Evolutionary conservation across 2,797 vertebrate genomes (phyloP).

Genomic region (Pampus argenteus): DNA sequence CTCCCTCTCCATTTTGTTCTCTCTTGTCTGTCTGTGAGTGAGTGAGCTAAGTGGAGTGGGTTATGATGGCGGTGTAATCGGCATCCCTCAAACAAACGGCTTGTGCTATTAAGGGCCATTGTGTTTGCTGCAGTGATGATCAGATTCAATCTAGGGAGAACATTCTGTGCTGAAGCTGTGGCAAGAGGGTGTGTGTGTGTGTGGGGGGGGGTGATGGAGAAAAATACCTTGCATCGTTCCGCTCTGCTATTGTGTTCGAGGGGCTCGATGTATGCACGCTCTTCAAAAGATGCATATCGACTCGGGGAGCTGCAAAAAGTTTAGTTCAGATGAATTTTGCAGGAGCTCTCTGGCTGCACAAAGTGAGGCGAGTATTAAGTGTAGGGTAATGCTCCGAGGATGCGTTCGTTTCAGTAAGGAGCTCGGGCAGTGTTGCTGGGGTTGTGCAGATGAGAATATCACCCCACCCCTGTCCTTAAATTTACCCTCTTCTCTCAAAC

Average conservation of each 20-base stretch:
- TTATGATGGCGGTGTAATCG: constrained; percentile 86
- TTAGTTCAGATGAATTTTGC: constrained; percentile 65
- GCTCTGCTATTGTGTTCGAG: constrained; percentile 66
- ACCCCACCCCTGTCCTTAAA: constrained; percentile 46
- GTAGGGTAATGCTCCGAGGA: constrained; percentile 61
- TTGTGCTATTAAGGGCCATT: constrained; percentile 84
- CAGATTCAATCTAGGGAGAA: constrained; percentile 83
- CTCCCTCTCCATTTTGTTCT: constrained; percentile 70
- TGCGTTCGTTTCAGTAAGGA: constrained; percentile 68
- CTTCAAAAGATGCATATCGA: constrained; percentile 73
- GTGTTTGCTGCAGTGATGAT: constrained; percentile 85
- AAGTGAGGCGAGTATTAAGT: constrained; percentile 54
- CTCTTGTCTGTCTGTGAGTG: constrained; percentile 75
- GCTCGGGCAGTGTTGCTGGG: constrained; percentile 29
- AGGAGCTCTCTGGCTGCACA: constrained; percentile 40
- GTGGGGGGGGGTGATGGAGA: constrained; percentile 52
- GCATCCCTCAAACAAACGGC: constrained; percentile 85
- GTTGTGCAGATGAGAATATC: constrained; percentile 48
- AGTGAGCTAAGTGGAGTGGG: constrained; percentile 83
- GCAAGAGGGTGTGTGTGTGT: constrained; percentile 11
- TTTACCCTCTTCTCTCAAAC: constrained; percentile 23
- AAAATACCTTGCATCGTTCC: constrained; percentile 65
- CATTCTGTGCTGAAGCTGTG: constrained; percentile 76
- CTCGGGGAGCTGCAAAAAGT: constrained; percentile 58
- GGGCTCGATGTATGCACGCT: constrained; percentile 66